Conservation (phyloP, 2,113 vertebrate genomes). For the Tragulus kanchil region DNA sequence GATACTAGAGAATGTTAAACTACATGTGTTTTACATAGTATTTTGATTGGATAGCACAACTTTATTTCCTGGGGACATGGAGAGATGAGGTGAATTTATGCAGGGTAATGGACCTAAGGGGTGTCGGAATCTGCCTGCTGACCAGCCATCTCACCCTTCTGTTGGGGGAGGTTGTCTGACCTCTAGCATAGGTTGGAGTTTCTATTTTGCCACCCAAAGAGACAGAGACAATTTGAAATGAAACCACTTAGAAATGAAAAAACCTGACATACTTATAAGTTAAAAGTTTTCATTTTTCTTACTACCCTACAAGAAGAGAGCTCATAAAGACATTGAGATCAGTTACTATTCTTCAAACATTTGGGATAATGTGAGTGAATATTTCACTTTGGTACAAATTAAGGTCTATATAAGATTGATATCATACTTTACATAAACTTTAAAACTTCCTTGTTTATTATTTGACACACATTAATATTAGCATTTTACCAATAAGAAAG, state of each 20-base stretch:
- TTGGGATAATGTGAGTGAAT: neutral
- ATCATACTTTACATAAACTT: neutral
- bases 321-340: neutral
- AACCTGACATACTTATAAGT: neutral
- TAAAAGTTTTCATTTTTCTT: neutral
- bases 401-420: neutral
- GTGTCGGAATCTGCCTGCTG: neutral
- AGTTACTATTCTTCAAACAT: neutral
- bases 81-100: neutral
- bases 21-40: neutral
- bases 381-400: constrained; percentile 4
- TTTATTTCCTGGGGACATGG: neutral
- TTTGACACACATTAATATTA: neutral
- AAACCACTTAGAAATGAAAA: neutral
- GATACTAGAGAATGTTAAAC: constrained; percentile 1
- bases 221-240: neutral
- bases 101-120: neutral
- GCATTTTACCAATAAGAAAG: neutral
- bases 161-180: neutral
- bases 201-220: neutral
- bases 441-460: neutral
- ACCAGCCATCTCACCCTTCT: neutral
- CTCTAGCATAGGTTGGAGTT: neutral
- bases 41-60: neutral
- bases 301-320: neutral